phyloP scores from a whole-genome alignment of 2,888 invertebrate genomes.

The Eupithecia subfuscata region DNA sequence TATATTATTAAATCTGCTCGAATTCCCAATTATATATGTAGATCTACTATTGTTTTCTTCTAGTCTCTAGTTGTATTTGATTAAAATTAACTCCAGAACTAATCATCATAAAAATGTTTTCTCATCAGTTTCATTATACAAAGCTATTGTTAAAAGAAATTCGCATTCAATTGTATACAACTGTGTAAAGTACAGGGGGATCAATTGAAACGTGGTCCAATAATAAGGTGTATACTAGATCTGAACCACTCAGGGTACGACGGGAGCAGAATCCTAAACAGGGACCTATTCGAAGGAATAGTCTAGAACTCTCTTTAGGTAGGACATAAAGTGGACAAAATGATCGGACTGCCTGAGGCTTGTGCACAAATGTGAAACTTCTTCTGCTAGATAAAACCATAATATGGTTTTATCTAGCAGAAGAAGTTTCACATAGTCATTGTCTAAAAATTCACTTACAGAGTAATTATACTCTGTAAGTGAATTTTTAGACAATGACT shows the following conservation, averaged over 20 bases:
- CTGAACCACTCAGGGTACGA: constrained; percentile 64
- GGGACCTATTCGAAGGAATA: constrained; percentile 36
- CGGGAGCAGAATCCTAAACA: constrained; percentile 69
- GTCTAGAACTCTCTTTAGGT: not conserved
- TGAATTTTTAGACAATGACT: no score
- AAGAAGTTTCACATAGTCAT: no score
- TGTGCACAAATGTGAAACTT: no score
- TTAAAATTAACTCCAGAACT: not conserved
- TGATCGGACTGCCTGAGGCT: not conserved
- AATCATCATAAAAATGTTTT: constrained; percentile 16
- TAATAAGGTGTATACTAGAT: constrained; percentile 70
- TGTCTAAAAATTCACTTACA: no score
- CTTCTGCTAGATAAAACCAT: no score
- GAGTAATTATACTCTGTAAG: no score
- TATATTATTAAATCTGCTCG: not conserved
- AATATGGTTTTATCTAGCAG: no score
- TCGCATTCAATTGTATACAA: constrained; percentile 22
- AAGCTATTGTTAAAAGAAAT: constrained; percentile 24
- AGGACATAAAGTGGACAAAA: not conserved
- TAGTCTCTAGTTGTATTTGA: not conserved
- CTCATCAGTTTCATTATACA: constrained; percentile 8
- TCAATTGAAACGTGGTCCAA: constrained; percentile 53
- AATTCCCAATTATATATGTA: not conserved
- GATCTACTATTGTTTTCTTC: not conserved
- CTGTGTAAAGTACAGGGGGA: constrained; percentile 2